These are phyloP conservation scores for Ictidomys tridecemlineatus DNA, from an alignment of 2,113 vertebrate species.

Conservation along the genomic window DNA sequence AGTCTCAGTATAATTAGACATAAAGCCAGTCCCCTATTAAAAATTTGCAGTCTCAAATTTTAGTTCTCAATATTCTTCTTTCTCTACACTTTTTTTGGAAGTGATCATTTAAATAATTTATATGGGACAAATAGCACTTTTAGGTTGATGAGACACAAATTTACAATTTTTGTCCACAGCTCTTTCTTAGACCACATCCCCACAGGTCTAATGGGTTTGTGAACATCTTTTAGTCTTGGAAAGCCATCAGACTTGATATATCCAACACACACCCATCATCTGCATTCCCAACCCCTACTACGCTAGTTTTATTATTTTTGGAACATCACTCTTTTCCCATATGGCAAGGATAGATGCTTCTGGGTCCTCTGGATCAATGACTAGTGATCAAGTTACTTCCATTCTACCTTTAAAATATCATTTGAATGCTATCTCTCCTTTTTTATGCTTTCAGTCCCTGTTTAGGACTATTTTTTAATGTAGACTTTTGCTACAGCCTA, in stretches of 20 bases:
- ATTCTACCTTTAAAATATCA: not conserved
- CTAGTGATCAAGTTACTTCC: not conserved
- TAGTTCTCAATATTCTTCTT: not conserved
- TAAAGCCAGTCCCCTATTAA: not conserved
- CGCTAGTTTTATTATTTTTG: not conserved
- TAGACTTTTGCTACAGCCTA: not conserved
- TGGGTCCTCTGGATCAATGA: not conserved
- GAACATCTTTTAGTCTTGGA: not conserved
- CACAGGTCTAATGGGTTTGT: not conserved
- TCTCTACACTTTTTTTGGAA: not conserved
- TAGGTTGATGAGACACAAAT: not conserved
- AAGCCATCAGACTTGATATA: not conserved
- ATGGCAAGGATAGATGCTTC: not conserved
- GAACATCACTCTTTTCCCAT: not conserved
- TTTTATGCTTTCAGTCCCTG: not conserved
- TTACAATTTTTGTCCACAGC: not conserved
- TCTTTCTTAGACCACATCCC: not conserved
- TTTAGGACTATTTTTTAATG: not conserved
- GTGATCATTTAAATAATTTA: not conserved
- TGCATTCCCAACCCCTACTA: not conserved
- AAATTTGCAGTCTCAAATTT: slow-evolving; percentile 8
- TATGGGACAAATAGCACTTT: not conserved
- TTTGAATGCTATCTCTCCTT: not conserved
- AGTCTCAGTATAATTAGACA: not conserved
- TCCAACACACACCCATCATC: not conserved